Evolutionary conservation across 2,797 vertebrate genomes (phyloP), one percentile per base, ranked within the genome.

Genomic region (Podarcis lilfordi): DNA sequence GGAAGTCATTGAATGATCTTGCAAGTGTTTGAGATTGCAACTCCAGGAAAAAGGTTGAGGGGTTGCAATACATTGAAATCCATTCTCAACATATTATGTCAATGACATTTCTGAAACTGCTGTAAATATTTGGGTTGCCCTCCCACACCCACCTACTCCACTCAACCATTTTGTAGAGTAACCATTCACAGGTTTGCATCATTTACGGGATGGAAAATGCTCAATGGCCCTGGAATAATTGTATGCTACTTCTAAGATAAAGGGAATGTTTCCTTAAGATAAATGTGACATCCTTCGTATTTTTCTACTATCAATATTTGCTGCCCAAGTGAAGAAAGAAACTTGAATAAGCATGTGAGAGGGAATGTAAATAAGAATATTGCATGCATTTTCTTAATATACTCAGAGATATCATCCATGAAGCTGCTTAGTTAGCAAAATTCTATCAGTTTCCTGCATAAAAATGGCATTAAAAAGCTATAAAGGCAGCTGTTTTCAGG

Each of bases 361-460:
- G 90, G 86, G 1, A 13, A 88, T 88, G 71, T 89, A 80, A 64
- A 77, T 64, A 89, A 80, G 10, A 79, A 68, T 61, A 91, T 15
- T 92, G 86, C 32, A 86, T 79, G 27, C 75, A 88, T 93, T 91
- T 94, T 90, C 86, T 64, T 89, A 86, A 89, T 29, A 68, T 5
- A 78, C 11, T 55, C 84, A 91, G 74, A 91, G 76, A 88, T 93
- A 75, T 88, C 92, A 85, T 69, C 77, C 83, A 80, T 82, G 86
- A 92, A 92, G 92, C 71, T 90, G 88, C 90, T 94, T 94, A 88
- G 80, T 82, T 89, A 72, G 92, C 89, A 93, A 91, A 93, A 89
- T n/a, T 74, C 90, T 89, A 35, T 84, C 89, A 6, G 37, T 87
- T 93, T 95, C 89, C 88, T 90, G 93, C 87, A 91, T 92, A 86